Evolutionary conservation across 2,888 invertebrate species (phyloP).

Genomic region (Hypolimnas misippus): DNA sequence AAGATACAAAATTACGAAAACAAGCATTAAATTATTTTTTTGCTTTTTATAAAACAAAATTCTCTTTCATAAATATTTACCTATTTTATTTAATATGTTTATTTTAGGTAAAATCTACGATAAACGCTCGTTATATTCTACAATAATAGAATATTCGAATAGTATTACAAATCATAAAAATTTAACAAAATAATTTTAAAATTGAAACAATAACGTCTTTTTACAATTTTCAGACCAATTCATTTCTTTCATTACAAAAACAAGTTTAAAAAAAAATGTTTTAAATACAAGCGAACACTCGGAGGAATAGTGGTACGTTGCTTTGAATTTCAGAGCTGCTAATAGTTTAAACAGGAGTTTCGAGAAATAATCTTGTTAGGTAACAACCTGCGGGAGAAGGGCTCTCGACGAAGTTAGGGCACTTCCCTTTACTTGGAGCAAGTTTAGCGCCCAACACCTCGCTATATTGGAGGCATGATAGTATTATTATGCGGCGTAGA

Average conservation of each 20-base stretch:
- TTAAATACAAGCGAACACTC: neutral
- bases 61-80: no score
- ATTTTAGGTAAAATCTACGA: no score
- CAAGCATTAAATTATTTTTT: no score
- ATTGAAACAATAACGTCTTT: no score
- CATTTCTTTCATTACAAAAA: neutral
- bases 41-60: no score
- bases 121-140: no score
- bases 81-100: no score
- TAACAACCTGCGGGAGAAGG: conserved; percentile 69
- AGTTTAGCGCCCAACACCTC: conserved; percentile 51
- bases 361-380: conserved; percentile 73
- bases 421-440: conserved; percentile 67
- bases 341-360: conserved; percentile 68
- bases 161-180: no score
- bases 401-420: conserved; percentile 65
- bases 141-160: no score
- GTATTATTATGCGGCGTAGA: conserved; percentile 42
- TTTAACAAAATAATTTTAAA: conserved; percentile 2
- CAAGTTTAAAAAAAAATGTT: neutral
- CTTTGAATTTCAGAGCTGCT: conserved; percentile 58
- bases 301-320: conserved; percentile 35
- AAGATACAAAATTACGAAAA: no score
- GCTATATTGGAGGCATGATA: conserved; percentile 44
- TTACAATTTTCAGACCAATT: no score